These are phyloP conservation scores for Dasypus novemcinctus DNA, from an alignment of 2,113 vertebrate species.

Conservation along the genomic window DNA sequence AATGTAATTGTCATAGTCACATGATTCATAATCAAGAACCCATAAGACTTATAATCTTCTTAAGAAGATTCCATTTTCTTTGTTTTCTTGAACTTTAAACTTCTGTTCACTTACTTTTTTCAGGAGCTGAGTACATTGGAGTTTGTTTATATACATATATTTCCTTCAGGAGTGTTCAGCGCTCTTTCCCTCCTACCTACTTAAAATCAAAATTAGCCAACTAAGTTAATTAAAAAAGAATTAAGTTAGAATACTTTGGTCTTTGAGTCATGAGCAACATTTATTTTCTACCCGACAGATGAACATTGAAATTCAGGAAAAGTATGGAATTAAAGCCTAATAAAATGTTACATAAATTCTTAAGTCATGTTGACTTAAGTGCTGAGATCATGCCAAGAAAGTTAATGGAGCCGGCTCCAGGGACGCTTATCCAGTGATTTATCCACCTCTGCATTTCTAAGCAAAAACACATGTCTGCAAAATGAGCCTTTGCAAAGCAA, in stretches of 20 bases:
- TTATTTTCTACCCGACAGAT: constrained; percentile 62
- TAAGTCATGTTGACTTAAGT: constrained; percentile 83
- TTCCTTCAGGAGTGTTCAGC: constrained; percentile 30
- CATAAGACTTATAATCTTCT: neutral
- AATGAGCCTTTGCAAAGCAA: constrained; percentile 69
- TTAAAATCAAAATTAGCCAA: constrained; percentile 59
- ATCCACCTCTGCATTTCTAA: constrained; percentile 81
- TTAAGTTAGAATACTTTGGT: constrained; percentile 62
- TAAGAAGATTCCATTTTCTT: constrained; percentile 54
- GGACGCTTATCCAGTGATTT: constrained; percentile 77
- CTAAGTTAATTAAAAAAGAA: constrained; percentile 65
- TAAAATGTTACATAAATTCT: constrained; percentile 83
- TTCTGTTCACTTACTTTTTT: constrained; percentile 39
- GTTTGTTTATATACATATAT: neutral
- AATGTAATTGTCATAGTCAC: neutral
- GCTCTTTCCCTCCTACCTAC: constrained; percentile 20
- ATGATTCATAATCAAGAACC: neutral
- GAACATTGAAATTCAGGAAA: constrained; percentile 77
- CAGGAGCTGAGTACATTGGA: constrained; percentile 47
- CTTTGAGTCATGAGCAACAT: constrained; percentile 33
- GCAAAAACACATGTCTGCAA: constrained; percentile 80
- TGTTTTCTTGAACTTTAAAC: constrained; percentile 48
- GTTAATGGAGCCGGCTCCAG: constrained; percentile 77
- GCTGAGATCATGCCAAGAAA: constrained; percentile 83
- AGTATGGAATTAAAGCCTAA: constrained; percentile 78